phyloP scores from a whole-genome alignment of 2,888 invertebrate species.

The Mycogona germanica region DNA sequence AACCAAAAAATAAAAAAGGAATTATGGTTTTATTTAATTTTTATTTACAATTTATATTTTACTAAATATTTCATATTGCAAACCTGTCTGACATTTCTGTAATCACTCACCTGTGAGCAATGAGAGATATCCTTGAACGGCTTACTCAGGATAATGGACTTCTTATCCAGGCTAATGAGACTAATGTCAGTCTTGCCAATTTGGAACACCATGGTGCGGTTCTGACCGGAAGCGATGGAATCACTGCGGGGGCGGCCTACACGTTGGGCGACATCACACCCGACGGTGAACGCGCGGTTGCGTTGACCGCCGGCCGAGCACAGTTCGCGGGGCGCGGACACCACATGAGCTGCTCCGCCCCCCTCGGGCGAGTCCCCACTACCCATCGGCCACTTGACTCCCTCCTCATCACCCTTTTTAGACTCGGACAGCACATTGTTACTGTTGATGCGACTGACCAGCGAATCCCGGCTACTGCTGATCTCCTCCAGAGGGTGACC shows the following conservation, averaged over 20 bases:
- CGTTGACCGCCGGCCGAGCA: neutral
- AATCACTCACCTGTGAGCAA: constrained; percentile 56
- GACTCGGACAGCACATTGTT: constrained; percentile 3
- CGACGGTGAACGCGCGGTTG: constrained; percentile 3
- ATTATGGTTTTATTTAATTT: too few species aligned
- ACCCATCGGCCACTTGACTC: neutral
- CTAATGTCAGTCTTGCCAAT: constrained; percentile 76
- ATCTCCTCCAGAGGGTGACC: too few species aligned
- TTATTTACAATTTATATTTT: too few species aligned
- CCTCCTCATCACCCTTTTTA: constrained; percentile 10
- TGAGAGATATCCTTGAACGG: constrained; percentile 78
- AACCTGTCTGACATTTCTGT: too few species aligned
- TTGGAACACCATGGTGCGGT: constrained; percentile 85
- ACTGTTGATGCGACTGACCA: neutral
- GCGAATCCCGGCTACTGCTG: too few species aligned
- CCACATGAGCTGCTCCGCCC: too few species aligned
- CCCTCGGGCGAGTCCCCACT: constrained; percentile 2
- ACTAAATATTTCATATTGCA: too few species aligned
- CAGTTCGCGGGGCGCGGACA: neutral
- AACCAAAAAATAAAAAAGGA: neutral
- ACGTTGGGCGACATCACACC: neutral
- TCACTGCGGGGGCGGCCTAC: constrained; percentile 8
- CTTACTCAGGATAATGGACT: constrained; percentile 74
- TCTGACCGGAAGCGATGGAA: constrained; percentile 47
- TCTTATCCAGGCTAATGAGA: constrained; percentile 84